phyloP scores from a whole-genome alignment of 2,888 invertebrate genomes.

The Diadegma fenestrale region DNA sequence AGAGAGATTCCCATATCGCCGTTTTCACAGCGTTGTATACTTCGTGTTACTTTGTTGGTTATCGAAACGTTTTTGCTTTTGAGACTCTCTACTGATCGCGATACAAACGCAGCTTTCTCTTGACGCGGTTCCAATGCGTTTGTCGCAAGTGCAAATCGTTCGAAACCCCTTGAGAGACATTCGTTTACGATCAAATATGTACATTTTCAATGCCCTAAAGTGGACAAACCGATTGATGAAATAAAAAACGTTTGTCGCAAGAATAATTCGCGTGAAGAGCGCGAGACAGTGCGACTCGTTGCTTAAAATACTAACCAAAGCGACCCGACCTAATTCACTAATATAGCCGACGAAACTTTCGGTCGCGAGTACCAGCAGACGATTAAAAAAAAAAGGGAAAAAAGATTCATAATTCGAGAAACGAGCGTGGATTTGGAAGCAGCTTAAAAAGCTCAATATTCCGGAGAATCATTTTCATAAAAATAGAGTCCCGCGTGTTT shows the following conservation, averaged over 20 bases:
- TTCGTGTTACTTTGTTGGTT: slow-evolving; percentile 23
- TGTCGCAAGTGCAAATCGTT: not conserved
- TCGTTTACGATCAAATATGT: not conserved
- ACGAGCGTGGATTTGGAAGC: not conserved
- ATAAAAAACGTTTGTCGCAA: not conserved
- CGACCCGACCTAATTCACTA: not conserved
- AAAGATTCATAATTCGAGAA: slow-evolving; percentile 1
- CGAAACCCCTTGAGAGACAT: not conserved
- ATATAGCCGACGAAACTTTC: not conserved
- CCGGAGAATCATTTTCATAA: slow-evolving; percentile 19
- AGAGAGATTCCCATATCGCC: slow-evolving; percentile 61
- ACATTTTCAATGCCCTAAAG: too few relatives aligned
- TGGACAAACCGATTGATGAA: too few relatives aligned
- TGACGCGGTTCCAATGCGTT: not conserved
- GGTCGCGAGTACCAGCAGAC: too few relatives aligned
- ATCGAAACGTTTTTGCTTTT: not conserved
- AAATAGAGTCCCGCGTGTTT: slow-evolving; percentile 17
- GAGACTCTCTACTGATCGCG: not conserved
- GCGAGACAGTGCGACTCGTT: not conserved
- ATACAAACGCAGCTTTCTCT: not conserved
- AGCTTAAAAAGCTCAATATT: not conserved
- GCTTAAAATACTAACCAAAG: not conserved
- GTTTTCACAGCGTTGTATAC: slow-evolving; percentile 35
- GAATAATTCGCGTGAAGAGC: not conserved
- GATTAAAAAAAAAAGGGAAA: not conserved